Evolutionary conservation across 2,113 vertebrate species (phyloP).

Genomic region (Apistogramma diplotaenia): DNA sequence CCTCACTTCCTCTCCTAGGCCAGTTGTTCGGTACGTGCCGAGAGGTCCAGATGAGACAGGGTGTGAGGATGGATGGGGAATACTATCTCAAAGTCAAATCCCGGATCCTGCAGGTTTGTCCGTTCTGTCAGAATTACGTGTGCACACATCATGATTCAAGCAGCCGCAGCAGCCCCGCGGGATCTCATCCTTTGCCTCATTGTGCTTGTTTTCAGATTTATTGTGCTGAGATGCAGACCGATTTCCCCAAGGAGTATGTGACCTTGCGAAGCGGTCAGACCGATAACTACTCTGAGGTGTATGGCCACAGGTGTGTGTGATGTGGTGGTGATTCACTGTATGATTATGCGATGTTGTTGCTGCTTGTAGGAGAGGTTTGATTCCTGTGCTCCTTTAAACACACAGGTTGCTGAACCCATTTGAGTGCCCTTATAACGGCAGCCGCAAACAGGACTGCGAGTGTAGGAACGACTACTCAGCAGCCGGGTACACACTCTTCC

Average conservation of each 20-base stretch:
- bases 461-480: conserved; percentile 89
- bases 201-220: conserved; percentile 81
- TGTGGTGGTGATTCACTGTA: not conserved
- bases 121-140: not conserved
- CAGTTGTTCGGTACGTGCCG: conserved; percentile 83
- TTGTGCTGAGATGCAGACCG: conserved; percentile 87
- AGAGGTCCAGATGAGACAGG: conserved; percentile 84
- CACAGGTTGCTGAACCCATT: conserved; percentile 89
- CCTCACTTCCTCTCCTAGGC: conserved; percentile 75
- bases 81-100: conserved; percentile 85
- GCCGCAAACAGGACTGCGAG: conserved; percentile 84
- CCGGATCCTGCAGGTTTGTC: conserved; percentile 85
- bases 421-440: conserved; percentile 93
- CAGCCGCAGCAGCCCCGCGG: not conserved
- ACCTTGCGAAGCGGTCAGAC: conserved; percentile 87
- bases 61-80: conserved; percentile 85
- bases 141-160: conserved; percentile 8
- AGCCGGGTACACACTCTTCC: conserved; percentile 89
- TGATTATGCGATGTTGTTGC: not conserved
- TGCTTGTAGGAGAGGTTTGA: not conserved
- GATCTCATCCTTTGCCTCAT: conserved; percentile 8
- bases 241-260: conserved; percentile 89
- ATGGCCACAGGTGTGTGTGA: conserved; percentile 82
- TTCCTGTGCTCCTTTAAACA: not conserved
- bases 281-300: conserved; percentile 97